Evolutionary conservation across 2,113 vertebrate species (phyloP), one percentile per base, ranked within the genome.

Genomic region (Plecturocebus donacophilus): DNA sequence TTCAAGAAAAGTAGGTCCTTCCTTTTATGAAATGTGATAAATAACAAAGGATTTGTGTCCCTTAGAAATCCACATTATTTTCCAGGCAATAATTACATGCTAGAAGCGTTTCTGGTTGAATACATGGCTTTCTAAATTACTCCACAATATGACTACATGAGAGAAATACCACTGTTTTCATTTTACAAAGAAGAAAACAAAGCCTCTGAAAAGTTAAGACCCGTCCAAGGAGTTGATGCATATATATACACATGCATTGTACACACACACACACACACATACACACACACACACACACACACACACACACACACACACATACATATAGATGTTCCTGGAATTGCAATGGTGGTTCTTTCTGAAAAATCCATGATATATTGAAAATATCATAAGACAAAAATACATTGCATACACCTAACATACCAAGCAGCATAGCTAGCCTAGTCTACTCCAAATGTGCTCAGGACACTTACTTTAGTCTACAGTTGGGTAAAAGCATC

Each of bases 41-140:
- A 23, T 6, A 40, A 27, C 7, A 6, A 82, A 20, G 12, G 4
- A 12, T 32, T 47, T 13, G 8, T 20, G 20, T 21, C 12, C 6
- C 8, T 23, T 0, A 61, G 21, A 64, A 45, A 19, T 38, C 16
- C 12, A 38, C 3, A 14, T 16, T 40, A 32, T 32, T 10, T 70
- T 20, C 32, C 30, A 77, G 7, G 32, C 1, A 40, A 21, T 9
- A 5, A 20, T 11, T 21, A 23, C 38, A 17, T 3, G 30, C 7
- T 7, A 32, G 5, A 0, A 21, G 7, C 3, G n/a, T 25, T 56
- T n/a, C 52, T 9, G 3, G 9, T 0, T 5, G 14, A 35, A 49
- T 0, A 32, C 6, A n/a, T 10, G n/a, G 68, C 30, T 68, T 66
- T 88, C 56, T 82, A 11, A 61, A 8, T 14, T 27, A 9, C 14